Base-by-base conservation (phyloP, 53 echinoderm and acorn worm genomes). In the Glandiceps talaboti region DNA sequence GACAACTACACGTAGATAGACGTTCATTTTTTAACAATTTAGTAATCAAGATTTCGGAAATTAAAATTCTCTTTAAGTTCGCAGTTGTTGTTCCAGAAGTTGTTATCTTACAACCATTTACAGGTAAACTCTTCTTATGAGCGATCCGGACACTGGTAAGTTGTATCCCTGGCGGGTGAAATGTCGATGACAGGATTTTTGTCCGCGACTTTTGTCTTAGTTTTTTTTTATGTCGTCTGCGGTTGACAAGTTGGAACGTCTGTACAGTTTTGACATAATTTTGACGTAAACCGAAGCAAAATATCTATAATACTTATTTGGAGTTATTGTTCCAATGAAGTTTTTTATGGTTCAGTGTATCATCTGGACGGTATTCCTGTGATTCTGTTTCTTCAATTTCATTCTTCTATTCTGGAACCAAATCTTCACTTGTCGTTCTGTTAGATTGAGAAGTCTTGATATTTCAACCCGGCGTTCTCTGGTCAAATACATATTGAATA, bases 401-500 rank as follows among this genome's bases (percentile, higher is more conserved):
- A 92, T 95, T 28, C 95, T 30, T 28, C 95, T 73, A 75, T 95
- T 95, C 80, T 95, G 95, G 83, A 92, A 95, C 95, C 95, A 95
- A 33, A 95, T 95, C 83, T 95, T 95, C 76, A 95, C 95, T 85
- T 95, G 95, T 31, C 95, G 82, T 88, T 95, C 95, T 0, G 95
- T 95, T 75, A 95, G 92, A 64, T 86, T 95, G 6, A 95, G 79
- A 73, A 88, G 78, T 73, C 95, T 82, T 29, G 95, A 91, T 74
- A 95, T 95, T 83, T 95, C 95, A 29, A 95, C 92, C 85, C 95
- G 88, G n/a, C 95, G 83, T 85, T 95, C 95, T 33, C 95, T 73
- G 31, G 95, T 95, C 28, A 95, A 84, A 84, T 95, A 95, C 95
- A 95, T 95, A 88, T 95, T 95, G 88, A 92, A 95, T 76, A 95